phyloP scores from a whole-genome alignment of 2,113 vertebrate genomes.

The Notothenia coriiceps region DNA sequence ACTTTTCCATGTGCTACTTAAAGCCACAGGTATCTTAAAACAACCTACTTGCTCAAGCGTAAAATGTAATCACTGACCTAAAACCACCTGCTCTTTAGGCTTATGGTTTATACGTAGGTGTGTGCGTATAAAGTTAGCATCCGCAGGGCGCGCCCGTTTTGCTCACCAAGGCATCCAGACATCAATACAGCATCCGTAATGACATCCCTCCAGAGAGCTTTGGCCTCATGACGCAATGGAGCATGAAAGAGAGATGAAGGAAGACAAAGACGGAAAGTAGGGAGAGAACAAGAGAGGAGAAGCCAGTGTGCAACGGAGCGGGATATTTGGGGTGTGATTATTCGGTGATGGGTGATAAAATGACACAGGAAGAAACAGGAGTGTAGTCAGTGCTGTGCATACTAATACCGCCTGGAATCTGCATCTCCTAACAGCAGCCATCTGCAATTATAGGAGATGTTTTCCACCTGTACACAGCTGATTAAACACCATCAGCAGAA shows the following conservation, averaged over 20 bases:
- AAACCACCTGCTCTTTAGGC: conserved; percentile 20
- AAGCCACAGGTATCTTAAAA: not conserved
- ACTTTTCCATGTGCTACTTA: not conserved
- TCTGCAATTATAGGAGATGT: conserved; percentile 17
- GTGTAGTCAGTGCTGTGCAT: conserved; percentile 41
- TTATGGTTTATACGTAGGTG: conserved; percentile 8
- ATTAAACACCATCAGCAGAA: conserved; percentile 35
- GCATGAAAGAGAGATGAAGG: conserved; percentile 63
- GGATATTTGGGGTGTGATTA: conserved; percentile 55
- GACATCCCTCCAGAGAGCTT: conserved; percentile 68
- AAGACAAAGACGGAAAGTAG: conserved; percentile 50
- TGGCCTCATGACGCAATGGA: conserved; percentile 59
- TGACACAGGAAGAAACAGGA: conserved; percentile 51
- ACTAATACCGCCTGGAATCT: conserved; percentile 44
- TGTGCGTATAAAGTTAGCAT: conserved; percentile 31
- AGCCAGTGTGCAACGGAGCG: conserved; percentile 42
- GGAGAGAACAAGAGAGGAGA: conserved; percentile 28
- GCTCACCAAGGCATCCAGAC: conserved; percentile 56
- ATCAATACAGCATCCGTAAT: conserved; percentile 67
- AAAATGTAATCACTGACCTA: conserved; percentile 31
- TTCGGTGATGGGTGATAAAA: conserved; percentile 56
- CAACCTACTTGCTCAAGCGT: conserved; percentile 15
- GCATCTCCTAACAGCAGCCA: conserved; percentile 32
- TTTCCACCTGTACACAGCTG: conserved; percentile 34
- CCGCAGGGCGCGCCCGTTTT: conserved; percentile 29